Evolutionary conservation across 2,797 vertebrate species (phyloP), one percentile per base, ranked within the genome.

Genomic region (Tangara arthus): DNA sequence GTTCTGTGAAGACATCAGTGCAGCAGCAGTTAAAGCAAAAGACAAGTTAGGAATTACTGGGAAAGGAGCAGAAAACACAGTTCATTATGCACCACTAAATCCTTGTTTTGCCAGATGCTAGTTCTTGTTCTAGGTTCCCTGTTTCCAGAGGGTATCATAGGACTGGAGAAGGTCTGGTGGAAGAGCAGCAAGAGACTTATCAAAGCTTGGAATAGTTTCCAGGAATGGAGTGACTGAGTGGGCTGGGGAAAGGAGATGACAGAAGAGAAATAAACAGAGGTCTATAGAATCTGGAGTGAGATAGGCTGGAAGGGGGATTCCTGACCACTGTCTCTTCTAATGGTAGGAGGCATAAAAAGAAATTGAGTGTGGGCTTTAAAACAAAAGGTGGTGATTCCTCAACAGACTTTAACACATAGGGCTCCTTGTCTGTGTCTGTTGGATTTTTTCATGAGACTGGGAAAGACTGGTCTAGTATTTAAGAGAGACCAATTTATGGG

Each of bases 101-200:
- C 46, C 42, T 87, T 89, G 35, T 32, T 87, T 75, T 94, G 17
- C 30, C 32, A 61, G 46, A 22, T 35, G 12, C 6, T 19, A 12
- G 46, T 52, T 61, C 61, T 3, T 89, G 34, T 83, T 81, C 10
- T 37, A 32, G 30, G 27, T 27, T 57, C 8, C 16, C 27, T 65
- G 0, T 73, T 57, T 78, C 44, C 52, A 56, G 59, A 68, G 20
- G 47, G 17, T 72, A 1, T 69, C 1, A 0, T 22, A 8, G 57
- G 56, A 47, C 35, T 53, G 52, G 71, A 64, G 63, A 72, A 15
- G n/a, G 37, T 28, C n/a, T 66, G 37, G 16, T 60, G 61, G 41
- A 86, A 73, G 64, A 42, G 56, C 34, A 44, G 52, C 76, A 63
- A n/a, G 76, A 82, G 24, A 52, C 35, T 56, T 46, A 66, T 17